These are phyloP conservation scores for Elachura formosa DNA, from an alignment of 2,113 vertebrate species.

Conservation along the genomic window DNA sequence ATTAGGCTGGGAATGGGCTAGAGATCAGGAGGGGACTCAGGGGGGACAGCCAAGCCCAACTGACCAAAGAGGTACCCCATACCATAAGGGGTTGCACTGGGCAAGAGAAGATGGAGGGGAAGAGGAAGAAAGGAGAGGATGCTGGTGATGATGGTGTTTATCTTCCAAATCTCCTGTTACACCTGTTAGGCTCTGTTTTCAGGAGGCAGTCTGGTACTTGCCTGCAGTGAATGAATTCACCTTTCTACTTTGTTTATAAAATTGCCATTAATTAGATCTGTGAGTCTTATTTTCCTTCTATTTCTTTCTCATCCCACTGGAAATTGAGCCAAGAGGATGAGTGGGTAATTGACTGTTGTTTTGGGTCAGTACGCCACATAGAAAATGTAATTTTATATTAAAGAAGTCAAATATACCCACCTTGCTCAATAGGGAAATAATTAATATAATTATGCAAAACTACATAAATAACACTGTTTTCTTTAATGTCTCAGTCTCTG, in stretches of 20 bases:
- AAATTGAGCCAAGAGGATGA: not conserved
- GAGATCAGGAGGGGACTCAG: not conserved
- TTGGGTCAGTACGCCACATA: not conserved
- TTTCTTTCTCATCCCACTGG: not conserved
- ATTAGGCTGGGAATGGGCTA: not conserved
- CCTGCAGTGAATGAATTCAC: not conserved
- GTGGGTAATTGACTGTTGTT: not conserved
- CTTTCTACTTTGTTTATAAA: not conserved
- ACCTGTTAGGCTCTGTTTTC: not conserved
- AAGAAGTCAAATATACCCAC: not conserved
- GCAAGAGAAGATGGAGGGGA: not conserved
- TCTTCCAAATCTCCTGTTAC: not conserved
- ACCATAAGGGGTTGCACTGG: fast-evolving
- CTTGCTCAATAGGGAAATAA: not conserved
- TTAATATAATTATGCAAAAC: not conserved
- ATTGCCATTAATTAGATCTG: not conserved
- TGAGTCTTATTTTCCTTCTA: not conserved
- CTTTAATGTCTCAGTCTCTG: not conserved
- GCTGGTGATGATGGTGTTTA: not conserved
- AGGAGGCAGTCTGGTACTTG: not conserved
- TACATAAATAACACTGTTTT: not conserved
- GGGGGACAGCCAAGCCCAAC: not conserved
- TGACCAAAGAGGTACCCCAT: not conserved
- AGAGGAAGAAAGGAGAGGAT: not conserved
- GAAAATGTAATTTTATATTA: not conserved